Evolutionary conservation across 2,113 vertebrate species (phyloP).

Genomic region (Dicerorhinus sumatrensis): DNA sequence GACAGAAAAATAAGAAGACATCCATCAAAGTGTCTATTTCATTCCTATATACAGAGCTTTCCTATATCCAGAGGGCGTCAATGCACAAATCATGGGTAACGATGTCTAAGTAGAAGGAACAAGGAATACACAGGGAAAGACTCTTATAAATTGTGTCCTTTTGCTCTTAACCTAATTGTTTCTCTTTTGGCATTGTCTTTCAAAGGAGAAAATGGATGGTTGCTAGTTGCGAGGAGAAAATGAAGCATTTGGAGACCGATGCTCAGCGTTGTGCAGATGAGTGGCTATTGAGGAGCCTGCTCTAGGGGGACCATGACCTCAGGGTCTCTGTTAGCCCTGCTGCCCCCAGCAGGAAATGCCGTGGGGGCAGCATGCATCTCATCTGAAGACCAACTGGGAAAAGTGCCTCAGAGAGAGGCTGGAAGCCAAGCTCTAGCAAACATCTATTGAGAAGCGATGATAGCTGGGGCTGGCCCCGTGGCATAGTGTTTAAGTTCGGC

Average conservation of each 20-base stretch:
- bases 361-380: background rate
- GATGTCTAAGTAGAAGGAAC: constrained; percentile 64
- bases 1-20: constrained; percentile 75
- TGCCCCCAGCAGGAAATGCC: background rate
- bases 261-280: background rate
- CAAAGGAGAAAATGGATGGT: background rate
- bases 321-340: background rate
- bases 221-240: background rate
- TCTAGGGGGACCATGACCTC: background rate
- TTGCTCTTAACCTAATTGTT: constrained; percentile 47
- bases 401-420: background rate
- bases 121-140: constrained; percentile 30
- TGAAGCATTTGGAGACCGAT: background rate
- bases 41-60: constrained; percentile 20
- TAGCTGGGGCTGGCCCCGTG: too few species aligned
- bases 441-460: background rate
- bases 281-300: too few species aligned
- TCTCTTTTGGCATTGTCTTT: constrained; percentile 21
- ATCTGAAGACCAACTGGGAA: background rate
- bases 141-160: constrained; percentile 25
- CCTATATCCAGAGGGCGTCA: constrained; percentile 50
- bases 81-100: constrained; percentile 43
- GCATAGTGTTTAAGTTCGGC: too few species aligned
- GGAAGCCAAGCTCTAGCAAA: background rate
- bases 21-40: constrained; percentile 75